These are phyloP conservation scores for Pherbina coryleti DNA, from an alignment of 2,888 invertebrate species.

Conservation along the genomic window DNA sequence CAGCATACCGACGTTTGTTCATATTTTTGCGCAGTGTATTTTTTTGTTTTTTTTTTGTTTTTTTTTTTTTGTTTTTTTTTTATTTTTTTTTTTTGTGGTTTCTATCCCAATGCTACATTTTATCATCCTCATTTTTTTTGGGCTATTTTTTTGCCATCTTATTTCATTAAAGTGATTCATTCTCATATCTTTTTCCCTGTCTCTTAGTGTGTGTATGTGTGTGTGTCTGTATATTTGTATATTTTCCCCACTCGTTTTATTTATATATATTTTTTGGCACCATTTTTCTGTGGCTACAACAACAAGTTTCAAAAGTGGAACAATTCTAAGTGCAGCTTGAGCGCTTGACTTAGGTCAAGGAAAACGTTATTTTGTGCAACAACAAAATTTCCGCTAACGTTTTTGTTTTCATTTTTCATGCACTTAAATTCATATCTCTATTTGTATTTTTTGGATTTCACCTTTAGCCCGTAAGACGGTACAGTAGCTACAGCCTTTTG, in stretches of 20 bases:
- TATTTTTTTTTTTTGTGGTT: no score
- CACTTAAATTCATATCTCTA: not conserved
- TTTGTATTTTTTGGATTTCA: not conserved
- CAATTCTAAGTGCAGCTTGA: constrained; percentile 23
- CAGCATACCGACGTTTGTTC: not conserved
- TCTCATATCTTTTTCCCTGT: not conserved
- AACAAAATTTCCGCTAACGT: constrained; percentile 7
- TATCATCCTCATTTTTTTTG: not conserved
- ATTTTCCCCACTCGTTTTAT: not conserved
- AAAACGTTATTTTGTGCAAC: constrained; percentile 14
- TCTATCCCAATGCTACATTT: not conserved
- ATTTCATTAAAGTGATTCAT: constrained; percentile 30
- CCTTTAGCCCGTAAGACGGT: no score
- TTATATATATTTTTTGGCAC: not conserved
- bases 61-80: not conserved
- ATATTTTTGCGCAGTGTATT: not conserved
- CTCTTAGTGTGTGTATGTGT: not conserved
- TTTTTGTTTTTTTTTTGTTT: not conserved
- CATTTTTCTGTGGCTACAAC: not conserved
- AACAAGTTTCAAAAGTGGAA: constrained; percentile 8
- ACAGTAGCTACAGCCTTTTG: not conserved
- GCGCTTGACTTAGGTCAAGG: constrained; percentile 23
- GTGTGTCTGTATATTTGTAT: not conserved
- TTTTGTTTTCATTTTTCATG: not conserved
- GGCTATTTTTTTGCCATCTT: not conserved